A percentile compares a stretch with the other conserved stretches of the same genome.
phyloP scores from a whole-genome alignment of 2,888 invertebrate species.

The Eugnorisma glareosa region DNA sequence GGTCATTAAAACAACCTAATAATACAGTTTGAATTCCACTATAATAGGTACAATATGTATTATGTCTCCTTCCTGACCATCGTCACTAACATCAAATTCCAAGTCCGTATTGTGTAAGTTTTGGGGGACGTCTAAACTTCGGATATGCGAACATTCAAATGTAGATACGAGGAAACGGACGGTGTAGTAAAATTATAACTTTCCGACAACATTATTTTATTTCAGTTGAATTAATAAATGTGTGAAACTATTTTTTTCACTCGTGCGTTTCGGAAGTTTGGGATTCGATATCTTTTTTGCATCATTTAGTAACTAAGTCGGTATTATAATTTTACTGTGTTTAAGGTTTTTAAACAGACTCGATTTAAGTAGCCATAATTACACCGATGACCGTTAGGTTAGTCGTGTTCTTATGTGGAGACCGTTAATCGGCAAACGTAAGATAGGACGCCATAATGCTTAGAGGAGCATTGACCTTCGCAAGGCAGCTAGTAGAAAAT shows the following conservation, averaged over 20 bases:
- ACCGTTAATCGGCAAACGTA: background rate
- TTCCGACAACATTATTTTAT: conserved; percentile 32
- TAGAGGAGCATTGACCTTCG: background rate
- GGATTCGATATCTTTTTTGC: background rate
- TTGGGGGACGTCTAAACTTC: conserved; percentile 49
- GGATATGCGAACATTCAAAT: conserved; percentile 53
- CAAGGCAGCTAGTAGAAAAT: background rate
- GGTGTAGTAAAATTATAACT: conserved; percentile 43
- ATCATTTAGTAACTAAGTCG: background rate
- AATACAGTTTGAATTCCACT: no score
- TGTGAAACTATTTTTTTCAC: background rate
- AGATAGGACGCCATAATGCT: background rate
- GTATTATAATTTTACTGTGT: background rate
- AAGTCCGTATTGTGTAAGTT: conserved; percentile 57
- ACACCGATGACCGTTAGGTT: background rate
- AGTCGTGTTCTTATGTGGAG: background rate
- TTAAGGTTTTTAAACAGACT: background rate
- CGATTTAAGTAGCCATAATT: background rate
- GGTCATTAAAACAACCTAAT: no score
- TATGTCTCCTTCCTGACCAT: conserved; percentile 36
- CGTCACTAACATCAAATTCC: conserved; percentile 31
- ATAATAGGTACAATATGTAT: background rate
- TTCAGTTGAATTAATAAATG: conserved; percentile 21
- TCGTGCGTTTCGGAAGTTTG: background rate
- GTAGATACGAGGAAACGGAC: conserved; percentile 39